Conservation (phyloP, 2,888 invertebrate species). For the Agrotis exclamationis region DNA sequence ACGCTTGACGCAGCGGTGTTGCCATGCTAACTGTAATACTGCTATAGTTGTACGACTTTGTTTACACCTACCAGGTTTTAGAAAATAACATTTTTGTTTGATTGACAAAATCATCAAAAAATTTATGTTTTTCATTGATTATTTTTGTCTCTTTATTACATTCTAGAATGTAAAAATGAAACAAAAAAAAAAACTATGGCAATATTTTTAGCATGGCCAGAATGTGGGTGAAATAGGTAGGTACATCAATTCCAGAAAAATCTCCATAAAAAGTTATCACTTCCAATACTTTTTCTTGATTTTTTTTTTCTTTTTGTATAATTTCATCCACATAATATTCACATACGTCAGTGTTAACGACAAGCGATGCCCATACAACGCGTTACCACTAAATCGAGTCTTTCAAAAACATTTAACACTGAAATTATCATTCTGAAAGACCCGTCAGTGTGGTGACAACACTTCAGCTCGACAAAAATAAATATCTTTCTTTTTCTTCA, state of each 20-base stretch:
- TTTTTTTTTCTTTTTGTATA: neutral
- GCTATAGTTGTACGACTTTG: slow-evolving; percentile 54
- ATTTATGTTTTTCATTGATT: neutral
- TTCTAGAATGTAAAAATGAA: slow-evolving; percentile 56
- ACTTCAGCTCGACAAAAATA: slow-evolving; percentile 66
- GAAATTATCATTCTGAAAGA: slow-evolving; percentile 69
- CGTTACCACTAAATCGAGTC: slow-evolving; percentile 74
- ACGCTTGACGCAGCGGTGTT: slow-evolving; percentile 86
- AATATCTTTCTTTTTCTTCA: slow-evolving; percentile 44
- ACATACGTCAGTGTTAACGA: slow-evolving; percentile 88
- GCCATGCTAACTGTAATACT: slow-evolving; percentile 68
- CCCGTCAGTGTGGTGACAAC: slow-evolving; percentile 70
- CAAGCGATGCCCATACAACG: slow-evolving; percentile 90
- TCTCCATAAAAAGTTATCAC: neutral
- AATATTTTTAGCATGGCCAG: slow-evolving; percentile 65
- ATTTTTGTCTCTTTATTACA: slow-evolving; percentile 51
- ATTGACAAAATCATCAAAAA: too few species aligned
- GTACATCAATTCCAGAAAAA: neutral
- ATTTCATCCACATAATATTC: slow-evolving; percentile 74
- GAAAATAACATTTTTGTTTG: neutral
- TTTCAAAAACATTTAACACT: slow-evolving; percentile 55
- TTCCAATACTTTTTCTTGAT: too few species aligned
- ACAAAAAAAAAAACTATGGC: slow-evolving; percentile 48
- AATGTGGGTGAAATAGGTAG: slow-evolving; percentile 66
- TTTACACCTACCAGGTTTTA: slow-evolving; percentile 23